Conservation (phyloP, 2,888 invertebrate genomes). For the Smittia aterrima region DNA sequence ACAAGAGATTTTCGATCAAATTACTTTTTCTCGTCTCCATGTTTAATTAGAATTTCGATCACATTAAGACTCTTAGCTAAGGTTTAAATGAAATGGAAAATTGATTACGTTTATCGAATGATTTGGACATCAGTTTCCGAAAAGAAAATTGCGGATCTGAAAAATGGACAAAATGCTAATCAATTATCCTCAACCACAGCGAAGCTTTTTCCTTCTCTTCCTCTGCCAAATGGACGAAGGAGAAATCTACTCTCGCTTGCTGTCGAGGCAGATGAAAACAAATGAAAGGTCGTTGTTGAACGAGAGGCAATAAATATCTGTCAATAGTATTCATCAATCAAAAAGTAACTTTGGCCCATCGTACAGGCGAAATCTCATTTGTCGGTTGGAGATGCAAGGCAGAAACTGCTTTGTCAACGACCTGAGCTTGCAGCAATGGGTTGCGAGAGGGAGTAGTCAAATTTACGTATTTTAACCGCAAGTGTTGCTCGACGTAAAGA, state of each 20-base stretch:
- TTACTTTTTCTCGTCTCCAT: background rate
- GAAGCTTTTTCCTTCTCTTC: background rate
- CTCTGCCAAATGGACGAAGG: background rate
- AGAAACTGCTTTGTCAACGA: background rate
- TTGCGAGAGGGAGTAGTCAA: too few relatives aligned
- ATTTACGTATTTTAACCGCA: background rate
- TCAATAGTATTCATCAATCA: conserved; percentile 45
- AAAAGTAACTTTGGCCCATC: conserved; percentile 28
- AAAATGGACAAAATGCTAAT: conserved; percentile 11
- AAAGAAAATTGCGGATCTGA: conserved; percentile 9
- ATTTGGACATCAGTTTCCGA: background rate
- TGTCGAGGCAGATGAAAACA: conserved; percentile 29
- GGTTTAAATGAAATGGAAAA: conserved; percentile 25
- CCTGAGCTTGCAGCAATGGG: background rate
- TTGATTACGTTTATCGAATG: conserved; percentile 3
- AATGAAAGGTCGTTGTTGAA: conserved; percentile 39
- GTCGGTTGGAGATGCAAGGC: background rate
- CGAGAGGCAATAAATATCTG: conserved; percentile 44
- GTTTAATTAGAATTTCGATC: background rate
- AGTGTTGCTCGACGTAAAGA: background rate
- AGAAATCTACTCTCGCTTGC: conserved; percentile 22
- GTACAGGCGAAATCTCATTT: conserved; percentile 17
- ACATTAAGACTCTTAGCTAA: background rate
- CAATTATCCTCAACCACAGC: conserved; percentile 23
- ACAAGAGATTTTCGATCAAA: background rate